Base-by-base conservation (phyloP, 92 coral and sea anemone species). In the Desmophyllum pertusum region DNA sequence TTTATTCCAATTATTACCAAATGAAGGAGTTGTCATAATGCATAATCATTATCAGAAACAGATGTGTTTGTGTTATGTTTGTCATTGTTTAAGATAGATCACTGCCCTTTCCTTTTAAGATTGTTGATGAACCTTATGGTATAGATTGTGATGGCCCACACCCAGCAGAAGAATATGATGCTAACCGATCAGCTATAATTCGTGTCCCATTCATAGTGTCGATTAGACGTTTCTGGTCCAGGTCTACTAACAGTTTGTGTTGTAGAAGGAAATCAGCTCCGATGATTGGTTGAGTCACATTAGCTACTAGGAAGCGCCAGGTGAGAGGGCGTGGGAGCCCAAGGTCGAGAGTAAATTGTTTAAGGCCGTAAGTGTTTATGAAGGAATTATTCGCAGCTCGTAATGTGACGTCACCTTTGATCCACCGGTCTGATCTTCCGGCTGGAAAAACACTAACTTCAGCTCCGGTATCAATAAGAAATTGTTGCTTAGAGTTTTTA, bases 261-360 rank as follows among this genome's bases (percentile, higher is more conserved):
- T 87, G 91, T 25, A 86, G 42, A 35, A 86, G 86, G 27, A 90
- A 90, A 75, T 89, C 76, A 2, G 89, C 89, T 14, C 86, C 92
- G 40, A 84, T 62, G 33, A 85, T 85, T 4, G 83, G 80, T 70
- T 90, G 85, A 39, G 71, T 77, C 37, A 89, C 87, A 3, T 67
- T 84, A 64, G 92, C 83, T 17, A 73, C 63, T 13, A 63, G 65
- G 31, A 85, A 85, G 48, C 50, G 75, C 89, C 92, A 89, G 53
- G 86, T 85, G 45, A 89, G 81, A 23, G 86, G 87, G 80, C 89
- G 92, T 75, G 86, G 89, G 80, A 89, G 89, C 70, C 88, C 85
- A 38, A 88, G 70, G 41, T 76, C 82, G 43, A 82, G 80, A 43
- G 80, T 83, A 33, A 70, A 48, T 64, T 69, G 88, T 61, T 70